phyloP scores from a whole-genome alignment of 2,113 vertebrate genomes.

The Todiramphus saurophagus region DNA sequence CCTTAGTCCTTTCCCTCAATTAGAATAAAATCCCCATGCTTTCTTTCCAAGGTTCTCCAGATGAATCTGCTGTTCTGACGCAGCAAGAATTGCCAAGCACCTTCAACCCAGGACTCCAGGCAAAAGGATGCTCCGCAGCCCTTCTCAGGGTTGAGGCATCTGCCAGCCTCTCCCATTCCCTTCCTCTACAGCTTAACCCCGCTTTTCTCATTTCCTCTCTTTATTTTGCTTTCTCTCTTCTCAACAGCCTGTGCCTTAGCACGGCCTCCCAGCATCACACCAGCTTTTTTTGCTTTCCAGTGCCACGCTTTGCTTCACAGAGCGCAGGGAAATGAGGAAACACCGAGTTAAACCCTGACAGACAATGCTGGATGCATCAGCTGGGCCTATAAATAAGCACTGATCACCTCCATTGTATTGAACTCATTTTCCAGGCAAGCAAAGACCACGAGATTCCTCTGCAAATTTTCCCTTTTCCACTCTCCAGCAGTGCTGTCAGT shows the following conservation, averaged over 20 bases:
- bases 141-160: neutral
- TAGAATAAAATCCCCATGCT: neutral
- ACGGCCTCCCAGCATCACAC: conserved; percentile 44
- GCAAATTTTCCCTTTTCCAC: conserved; percentile 80
- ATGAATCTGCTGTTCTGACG: neutral
- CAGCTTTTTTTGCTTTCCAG: conserved; percentile 1
- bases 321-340: conserved; percentile 71
- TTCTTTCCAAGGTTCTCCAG: neutral
- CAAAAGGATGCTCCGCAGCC: neutral
- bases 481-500: conserved; percentile 70
- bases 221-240: conserved; percentile 5
- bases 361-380: conserved; percentile 72
- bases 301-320: conserved; percentile 48
- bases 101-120: neutral
- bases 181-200: neutral
- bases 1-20: neutral
- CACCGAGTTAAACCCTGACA: conserved; percentile 74
- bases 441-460: conserved; percentile 78
- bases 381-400: conserved; percentile 81
- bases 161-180: neutral
- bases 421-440: conserved; percentile 81
- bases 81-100: neutral
- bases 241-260: conserved; percentile 19
- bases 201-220: conserved; percentile 1
- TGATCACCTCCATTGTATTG: conserved; percentile 82